These are phyloP conservation scores for Polydrusus cervinus DNA, from an alignment of 2,888 invertebrate species.

Conservation along the genomic window DNA sequence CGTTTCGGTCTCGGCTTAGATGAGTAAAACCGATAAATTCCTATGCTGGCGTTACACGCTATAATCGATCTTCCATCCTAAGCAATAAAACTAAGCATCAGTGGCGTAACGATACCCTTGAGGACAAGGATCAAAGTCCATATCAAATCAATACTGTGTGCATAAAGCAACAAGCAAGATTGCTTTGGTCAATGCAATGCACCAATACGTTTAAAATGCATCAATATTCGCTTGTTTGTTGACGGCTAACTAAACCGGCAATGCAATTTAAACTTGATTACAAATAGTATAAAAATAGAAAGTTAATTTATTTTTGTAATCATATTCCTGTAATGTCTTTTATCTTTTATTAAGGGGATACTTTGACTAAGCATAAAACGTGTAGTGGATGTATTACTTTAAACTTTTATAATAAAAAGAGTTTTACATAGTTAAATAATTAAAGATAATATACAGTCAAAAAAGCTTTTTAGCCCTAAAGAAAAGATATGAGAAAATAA, in stretches of 20 bases:
- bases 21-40: slow-evolving; percentile 57
- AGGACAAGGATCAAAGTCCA: slow-evolving; percentile 53
- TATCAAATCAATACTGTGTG: slow-evolving; percentile 51
- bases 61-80: slow-evolving; percentile 55
- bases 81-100: slow-evolving; percentile 54
- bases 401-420: too few relatives aligned
- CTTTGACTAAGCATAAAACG: background rate
- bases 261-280: slow-evolving; percentile 21
- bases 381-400: too few relatives aligned
- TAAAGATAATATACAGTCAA: too few relatives aligned
- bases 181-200: slow-evolving; percentile 46
- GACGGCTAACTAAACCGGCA: slow-evolving; percentile 21
- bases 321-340: background rate
- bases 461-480: too few relatives aligned
- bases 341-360: background rate
- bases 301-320: background rate
- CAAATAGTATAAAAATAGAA: background rate
- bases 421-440: too few relatives aligned
- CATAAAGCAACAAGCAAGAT: slow-evolving; percentile 53
- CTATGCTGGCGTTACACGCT: slow-evolving; percentile 54
- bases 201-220: slow-evolving; percentile 48
- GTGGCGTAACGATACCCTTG: slow-evolving; percentile 54
- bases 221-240: slow-evolving; percentile 41
- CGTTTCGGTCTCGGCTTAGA: slow-evolving; percentile 48
- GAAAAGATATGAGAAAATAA: too few relatives aligned